Percentiles rank a stretch among this genome's conserved stretches.
These are phyloP conservation scores for Gadopsis bispinosus DNA, from an alignment of 2,797 vertebrate species.

Conservation along the genomic window DNA sequence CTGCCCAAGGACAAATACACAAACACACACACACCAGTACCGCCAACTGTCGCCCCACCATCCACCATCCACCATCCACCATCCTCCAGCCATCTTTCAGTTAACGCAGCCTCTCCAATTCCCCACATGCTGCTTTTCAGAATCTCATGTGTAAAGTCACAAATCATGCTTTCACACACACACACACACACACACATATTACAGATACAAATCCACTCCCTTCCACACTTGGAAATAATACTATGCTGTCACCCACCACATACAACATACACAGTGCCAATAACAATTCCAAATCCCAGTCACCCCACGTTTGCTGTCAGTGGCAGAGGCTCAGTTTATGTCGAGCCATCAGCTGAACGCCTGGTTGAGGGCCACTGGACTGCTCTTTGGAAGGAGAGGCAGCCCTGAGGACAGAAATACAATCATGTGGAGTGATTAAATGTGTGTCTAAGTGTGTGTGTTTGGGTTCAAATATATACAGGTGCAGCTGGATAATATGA, in stretches of 20 bases:
- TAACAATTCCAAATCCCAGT: slow-evolving; percentile 3
- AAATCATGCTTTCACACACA: not conserved
- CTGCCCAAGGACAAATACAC: slow-evolving; percentile 21
- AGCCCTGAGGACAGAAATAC: slow-evolving; percentile 2
- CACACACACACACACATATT: not conserved
- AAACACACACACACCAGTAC: slow-evolving; percentile 23
- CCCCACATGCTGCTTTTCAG: slow-evolving; percentile 27
- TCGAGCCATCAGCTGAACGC: not conserved
- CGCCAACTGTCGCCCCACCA: slow-evolving; percentile 27
- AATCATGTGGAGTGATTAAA: slow-evolving; percentile 13
- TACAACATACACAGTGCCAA: slow-evolving; percentile 11
- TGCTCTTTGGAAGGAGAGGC: slow-evolving; percentile 5
- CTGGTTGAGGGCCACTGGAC: not conserved
- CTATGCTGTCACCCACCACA: not conserved
- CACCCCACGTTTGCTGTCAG: not conserved
- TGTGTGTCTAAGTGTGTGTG: slow-evolving; percentile 5
- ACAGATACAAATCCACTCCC: not conserved
- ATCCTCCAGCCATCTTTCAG: slow-evolving; percentile 36
- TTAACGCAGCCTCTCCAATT: slow-evolving; percentile 37
- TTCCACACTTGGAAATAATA: slow-evolving; percentile 2
- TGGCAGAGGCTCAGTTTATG: not conserved
- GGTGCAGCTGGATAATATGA: not conserved
- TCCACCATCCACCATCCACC: slow-evolving; percentile 26
- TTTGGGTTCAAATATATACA: slow-evolving; percentile 8
- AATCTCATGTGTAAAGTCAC: slow-evolving; percentile 8